Evolutionary conservation across 2,113 vertebrate genomes (phyloP), one percentile per base, ranked within the genome.

Genomic region (Hymenochirus boettgeri): DNA sequence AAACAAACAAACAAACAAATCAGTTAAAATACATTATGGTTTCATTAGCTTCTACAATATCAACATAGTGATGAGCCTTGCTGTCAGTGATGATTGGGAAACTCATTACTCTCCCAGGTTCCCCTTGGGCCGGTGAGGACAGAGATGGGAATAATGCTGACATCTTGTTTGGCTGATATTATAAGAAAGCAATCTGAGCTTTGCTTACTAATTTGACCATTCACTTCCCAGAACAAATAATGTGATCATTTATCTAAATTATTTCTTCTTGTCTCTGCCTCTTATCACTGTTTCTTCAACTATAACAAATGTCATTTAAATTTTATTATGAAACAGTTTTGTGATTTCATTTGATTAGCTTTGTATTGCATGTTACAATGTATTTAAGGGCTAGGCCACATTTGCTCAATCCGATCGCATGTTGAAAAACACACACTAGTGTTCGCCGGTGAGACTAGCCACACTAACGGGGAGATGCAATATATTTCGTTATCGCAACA

Each of bases 51-150:
- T 73, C 66, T 63, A 75, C 62, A 65, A 2, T 1, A 3, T n/a
- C 19, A 29, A 50, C 59, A 22, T 13, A 66, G 62, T 65, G 51
- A 72, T 73, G 70, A 12, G 25, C 64, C 31, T 70, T 70, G 35
- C 52, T 78, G 71, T 75, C 74, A 80, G 18, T 0, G 19, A 21
- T 62, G 47, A 72, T 80, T 73, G 70, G 61, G 46, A 25, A 18
- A 61, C 11, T 73, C 55, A 74, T 77, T 79, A 78, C 39, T 75
- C 73, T 72, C 12, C 15, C 10, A 31, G 46, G 33, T 26, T 72
- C 58, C n/a, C 22, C 7, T 24, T 57, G 23, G 4, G 54, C 61
- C 71, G 42, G 18, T 45, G 33, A 11, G 24, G 27, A 27, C 29
- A 10, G 46, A n/a, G 9, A 61, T 9, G 8, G 42, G 61, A 57